Conservation (phyloP, 2,797 vertebrate genomes). For the Selene dorsalis region DNA sequence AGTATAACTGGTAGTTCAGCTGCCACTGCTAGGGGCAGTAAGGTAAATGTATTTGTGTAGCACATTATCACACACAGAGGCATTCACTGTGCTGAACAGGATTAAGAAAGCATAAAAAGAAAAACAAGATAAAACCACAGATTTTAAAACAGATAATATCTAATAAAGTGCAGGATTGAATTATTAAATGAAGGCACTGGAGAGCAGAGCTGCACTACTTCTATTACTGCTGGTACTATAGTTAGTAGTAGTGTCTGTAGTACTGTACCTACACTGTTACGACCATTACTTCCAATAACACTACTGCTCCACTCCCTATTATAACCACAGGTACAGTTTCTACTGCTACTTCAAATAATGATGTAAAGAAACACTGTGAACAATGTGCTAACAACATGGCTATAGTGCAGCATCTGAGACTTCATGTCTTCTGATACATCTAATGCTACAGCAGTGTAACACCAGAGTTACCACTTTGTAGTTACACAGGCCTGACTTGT, state of each 20-base stretch:
- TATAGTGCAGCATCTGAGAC: background rate
- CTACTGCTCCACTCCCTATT: background rate
- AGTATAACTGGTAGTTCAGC: background rate
- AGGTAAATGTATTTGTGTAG: no score
- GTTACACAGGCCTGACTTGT: constrained; percentile 4
- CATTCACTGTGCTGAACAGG: background rate
- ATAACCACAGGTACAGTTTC: background rate
- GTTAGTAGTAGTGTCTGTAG: background rate
- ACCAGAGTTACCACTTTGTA: constrained; percentile 17
- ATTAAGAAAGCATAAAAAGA: background rate
- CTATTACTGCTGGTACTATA: background rate
- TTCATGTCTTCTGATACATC: constrained; percentile 3
- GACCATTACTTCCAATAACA: background rate
- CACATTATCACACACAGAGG: background rate
- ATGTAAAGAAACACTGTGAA: background rate
- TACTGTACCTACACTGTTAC: background rate
- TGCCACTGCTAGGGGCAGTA: background rate
- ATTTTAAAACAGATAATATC: background rate
- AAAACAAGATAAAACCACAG: background rate
- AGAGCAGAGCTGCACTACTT: background rate
- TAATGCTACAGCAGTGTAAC: background rate
- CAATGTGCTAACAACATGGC: background rate
- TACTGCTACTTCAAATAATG: background rate
- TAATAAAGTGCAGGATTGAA: background rate
- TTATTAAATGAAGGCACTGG: background rate